Evolutionary conservation across 2,113 vertebrate species (phyloP), one percentile per base, ranked within the genome.

Genomic region (Antennarius striatus): DNA sequence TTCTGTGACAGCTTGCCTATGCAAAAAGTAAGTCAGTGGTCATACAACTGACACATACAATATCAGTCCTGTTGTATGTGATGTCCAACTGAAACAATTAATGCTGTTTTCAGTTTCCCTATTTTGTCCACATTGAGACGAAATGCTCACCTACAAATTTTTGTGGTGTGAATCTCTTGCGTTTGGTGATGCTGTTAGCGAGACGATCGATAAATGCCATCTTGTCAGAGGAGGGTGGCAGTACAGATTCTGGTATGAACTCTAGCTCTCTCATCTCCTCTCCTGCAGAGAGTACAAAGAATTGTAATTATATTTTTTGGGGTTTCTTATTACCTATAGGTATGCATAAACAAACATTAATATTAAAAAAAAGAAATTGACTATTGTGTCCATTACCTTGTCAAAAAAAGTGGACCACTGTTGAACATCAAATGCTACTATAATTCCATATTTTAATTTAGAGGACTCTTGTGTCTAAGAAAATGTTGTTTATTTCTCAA

Each of bases 111-210:
- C 40, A 42, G 39, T 79, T 65, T 67, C 57, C 50, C 69, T 48
- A 63, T 65, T 45, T 56, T 57, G 39, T 62, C 76, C 73, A 70
- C 71, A 81, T 58, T 66, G 66, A 73, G 62, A 71, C 56, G 62
- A 79, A 79, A 69, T 83, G 87, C 93, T 96, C 94, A 99, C 97
- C 97, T 89, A 97, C 92, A 83, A 98, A 99, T 87, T 98, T 98
- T 91, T 99, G 96, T 55, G 96, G 96, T 52, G 95, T 99, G 57
- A 95, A 97, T 60, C 97, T 94, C 86, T 99, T 99, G 86, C 96
- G 93, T 84, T 99, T 98, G 91, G 97, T 96, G 88, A 98, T 95
- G 93, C 94, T 97, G 90, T 95, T 95, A 43, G 95, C 89, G 84
- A 99, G 91, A 6, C 96, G 94, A 91, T 99, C 97, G 5, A 98